A percentile compares a stretch with the other conserved stretches of the same genome.
phyloP scores from a whole-genome alignment of 2,888 invertebrate species.

The Galerucella calmariensis region DNA sequence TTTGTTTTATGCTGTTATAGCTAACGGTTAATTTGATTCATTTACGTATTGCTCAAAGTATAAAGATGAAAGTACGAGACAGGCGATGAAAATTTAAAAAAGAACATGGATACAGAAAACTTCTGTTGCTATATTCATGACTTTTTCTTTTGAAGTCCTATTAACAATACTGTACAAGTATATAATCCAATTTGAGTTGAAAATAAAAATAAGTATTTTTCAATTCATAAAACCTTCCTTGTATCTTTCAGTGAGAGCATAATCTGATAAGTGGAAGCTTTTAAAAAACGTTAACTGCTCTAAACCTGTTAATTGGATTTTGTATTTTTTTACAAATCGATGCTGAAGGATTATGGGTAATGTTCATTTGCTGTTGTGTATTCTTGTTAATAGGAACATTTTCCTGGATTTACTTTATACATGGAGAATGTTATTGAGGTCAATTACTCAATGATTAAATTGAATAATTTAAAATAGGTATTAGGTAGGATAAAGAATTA shows the following conservation, averaged over 20 bases:
- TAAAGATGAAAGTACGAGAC: too few species aligned
- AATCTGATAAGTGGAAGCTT: conserved; percentile 49
- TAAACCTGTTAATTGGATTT: conserved; percentile 51
- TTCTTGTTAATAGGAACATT: conserved; percentile 23
- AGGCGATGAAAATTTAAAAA: too few species aligned
- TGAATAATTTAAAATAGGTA: not conserved
- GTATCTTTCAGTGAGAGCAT: conserved; percentile 45
- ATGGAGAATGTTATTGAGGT: not conserved
- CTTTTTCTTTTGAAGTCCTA: too few species aligned
- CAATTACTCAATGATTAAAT: not conserved
- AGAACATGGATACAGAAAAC: too few species aligned
- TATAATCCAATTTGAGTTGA: too few species aligned
- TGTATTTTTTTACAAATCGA: conserved; percentile 38
- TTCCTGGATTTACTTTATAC: conserved; percentile 12
- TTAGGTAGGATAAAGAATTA: not conserved
- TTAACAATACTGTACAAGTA: too few species aligned
- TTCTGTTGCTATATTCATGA: too few species aligned
- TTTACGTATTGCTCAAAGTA: too few species aligned
- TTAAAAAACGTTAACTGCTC: conserved; percentile 45
- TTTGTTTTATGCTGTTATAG: too few species aligned
- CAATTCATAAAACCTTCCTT: conserved; percentile 40
- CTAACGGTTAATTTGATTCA: too few species aligned
- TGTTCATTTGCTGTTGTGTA: conserved; percentile 20
- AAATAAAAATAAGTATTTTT: conserved; percentile 34
- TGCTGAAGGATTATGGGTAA: conserved; percentile 23